A percentile compares a stretch with the other conserved stretches of the same genome.
phyloP scores from a whole-genome alignment of 2,113 vertebrate genomes.

The Myanophis thanlyinensis region DNA sequence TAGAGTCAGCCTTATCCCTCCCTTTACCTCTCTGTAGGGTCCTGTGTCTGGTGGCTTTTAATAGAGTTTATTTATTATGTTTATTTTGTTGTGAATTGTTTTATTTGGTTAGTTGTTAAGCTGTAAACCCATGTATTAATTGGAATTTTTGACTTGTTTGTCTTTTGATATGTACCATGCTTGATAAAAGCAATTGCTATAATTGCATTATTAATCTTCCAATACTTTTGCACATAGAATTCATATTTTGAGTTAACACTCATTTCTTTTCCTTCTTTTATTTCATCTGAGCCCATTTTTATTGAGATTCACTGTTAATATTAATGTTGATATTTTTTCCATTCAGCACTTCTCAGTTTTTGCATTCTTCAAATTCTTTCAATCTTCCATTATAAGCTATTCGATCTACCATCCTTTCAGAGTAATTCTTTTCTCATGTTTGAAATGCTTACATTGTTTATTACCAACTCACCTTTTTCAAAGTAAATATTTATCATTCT shows the following conservation, averaged over 20 bases:
- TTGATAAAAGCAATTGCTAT: neutral
- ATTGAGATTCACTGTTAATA: neutral
- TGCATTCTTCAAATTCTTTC: neutral
- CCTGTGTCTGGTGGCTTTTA: neutral
- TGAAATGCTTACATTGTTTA: neutral
- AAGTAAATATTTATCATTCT: neutral
- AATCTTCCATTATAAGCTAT: neutral
- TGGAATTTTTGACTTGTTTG: too few species aligned
- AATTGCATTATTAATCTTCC: neutral
- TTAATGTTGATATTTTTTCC: neutral
- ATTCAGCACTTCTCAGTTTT: neutral
- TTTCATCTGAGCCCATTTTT: neutral
- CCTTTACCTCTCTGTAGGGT: neutral
- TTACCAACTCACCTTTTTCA: neutral
- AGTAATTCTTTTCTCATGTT: neutral
- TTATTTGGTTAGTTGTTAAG: too few species aligned
- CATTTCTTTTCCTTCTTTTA: neutral
- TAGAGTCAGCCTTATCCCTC: too few species aligned
- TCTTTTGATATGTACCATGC: neutral
- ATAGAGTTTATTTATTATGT: neutral
- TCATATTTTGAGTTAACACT: neutral
- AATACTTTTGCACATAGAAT: neutral
- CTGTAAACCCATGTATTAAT: too few species aligned
- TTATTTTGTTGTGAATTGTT: neutral
- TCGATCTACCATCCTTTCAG: neutral